These are phyloP conservation scores for Diaphora mendica DNA, from an alignment of 2,888 invertebrate genomes.

Conservation along the genomic window DNA sequence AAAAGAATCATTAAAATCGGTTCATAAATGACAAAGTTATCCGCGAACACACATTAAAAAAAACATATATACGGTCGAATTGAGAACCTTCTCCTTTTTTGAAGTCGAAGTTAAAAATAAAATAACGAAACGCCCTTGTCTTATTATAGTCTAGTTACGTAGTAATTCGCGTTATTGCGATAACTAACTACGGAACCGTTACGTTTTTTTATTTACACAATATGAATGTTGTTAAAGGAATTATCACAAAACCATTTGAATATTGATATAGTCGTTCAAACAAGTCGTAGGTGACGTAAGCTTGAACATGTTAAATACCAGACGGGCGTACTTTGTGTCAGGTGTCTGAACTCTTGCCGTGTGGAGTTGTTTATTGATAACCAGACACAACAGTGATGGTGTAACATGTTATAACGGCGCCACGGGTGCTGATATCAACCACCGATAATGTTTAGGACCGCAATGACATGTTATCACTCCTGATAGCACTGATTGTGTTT, in stretches of 20 bases:
- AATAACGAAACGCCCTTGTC: too few species aligned
- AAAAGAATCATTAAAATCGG: too few species aligned
- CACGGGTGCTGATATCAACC: slow-evolving; percentile 1
- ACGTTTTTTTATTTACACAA: neutral
- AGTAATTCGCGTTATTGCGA: too few species aligned
- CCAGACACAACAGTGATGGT: neutral
- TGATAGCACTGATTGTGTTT: slow-evolving; percentile 9
- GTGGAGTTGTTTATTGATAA: slow-evolving; percentile 2
- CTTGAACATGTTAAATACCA: slow-evolving; percentile 9
- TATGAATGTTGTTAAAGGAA: neutral
- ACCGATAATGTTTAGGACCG: neutral
- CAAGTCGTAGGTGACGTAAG: slow-evolving; percentile 28
- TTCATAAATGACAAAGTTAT: too few species aligned
- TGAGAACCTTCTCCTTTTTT: too few species aligned
- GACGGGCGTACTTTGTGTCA: neutral
- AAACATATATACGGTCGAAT: too few species aligned
- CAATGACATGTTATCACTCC: neutral
- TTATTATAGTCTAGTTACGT: too few species aligned
- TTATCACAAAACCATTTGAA: neutral
- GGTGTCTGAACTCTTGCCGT: neutral
- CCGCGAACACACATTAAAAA: too few species aligned
- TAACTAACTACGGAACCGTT: too few species aligned
- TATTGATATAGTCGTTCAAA: slow-evolving; percentile 26
- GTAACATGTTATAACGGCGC: neutral
- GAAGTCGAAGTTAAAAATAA: too few species aligned